Conservation (phyloP, 2,888 invertebrate genomes). For the Drosophila kuntzei region DNA sequence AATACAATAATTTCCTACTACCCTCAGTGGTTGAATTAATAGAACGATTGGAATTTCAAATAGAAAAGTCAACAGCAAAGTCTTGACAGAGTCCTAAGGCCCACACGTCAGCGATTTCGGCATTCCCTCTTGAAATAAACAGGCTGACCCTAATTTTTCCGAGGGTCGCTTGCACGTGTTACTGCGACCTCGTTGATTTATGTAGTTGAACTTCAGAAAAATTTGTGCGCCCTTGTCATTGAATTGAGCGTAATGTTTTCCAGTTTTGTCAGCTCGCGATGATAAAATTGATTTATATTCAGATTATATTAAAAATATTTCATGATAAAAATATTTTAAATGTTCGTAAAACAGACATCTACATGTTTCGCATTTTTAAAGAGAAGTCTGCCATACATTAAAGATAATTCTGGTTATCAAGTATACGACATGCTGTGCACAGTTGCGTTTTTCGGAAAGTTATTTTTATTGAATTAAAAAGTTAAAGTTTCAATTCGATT, state of each 20-base stretch:
- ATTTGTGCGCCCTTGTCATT: slow-evolving; percentile 36
- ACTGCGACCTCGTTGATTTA: slow-evolving; percentile 60
- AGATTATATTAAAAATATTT: slow-evolving; percentile 35
- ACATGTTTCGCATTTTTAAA: not conserved
- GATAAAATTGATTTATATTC: slow-evolving; percentile 72
- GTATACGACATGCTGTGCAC: not conserved
- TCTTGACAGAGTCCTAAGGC: slow-evolving; percentile 24
- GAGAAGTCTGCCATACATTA: not conserved
- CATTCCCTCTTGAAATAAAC: slow-evolving; percentile 31
- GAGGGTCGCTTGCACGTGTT: slow-evolving; percentile 57
- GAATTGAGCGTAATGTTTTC: slow-evolving; percentile 25
- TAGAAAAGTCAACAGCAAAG: slow-evolving; percentile 5
- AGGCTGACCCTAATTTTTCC: slow-evolving; percentile 33
- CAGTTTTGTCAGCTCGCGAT: slow-evolving; percentile 30
- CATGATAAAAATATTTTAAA: not conserved
- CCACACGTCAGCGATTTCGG: slow-evolving; percentile 22
- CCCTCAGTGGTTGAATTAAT: not conserved
- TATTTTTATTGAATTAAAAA: not conserved
- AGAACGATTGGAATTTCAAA: slow-evolving; percentile 5
- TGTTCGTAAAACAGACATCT: not conserved
- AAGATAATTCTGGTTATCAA: not conserved
- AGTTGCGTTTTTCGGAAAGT: not conserved
- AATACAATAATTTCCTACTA: not conserved
- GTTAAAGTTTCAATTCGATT: not conserved
- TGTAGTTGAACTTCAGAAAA: slow-evolving; percentile 52